phyloP scores from a whole-genome alignment of 2,113 vertebrate genomes.

The Hemibagrus wyckioides region DNA sequence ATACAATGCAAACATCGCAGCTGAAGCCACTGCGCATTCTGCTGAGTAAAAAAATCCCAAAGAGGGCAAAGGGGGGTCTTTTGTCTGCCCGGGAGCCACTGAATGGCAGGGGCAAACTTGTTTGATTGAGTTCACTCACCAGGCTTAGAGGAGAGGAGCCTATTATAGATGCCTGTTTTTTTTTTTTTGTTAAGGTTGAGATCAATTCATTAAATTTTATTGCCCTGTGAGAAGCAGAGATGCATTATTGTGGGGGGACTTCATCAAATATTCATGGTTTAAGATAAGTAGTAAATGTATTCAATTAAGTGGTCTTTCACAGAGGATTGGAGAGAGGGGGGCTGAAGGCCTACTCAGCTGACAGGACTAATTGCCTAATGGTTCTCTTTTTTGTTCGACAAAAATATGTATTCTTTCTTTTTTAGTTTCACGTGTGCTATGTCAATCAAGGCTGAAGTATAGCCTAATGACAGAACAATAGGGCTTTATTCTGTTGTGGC shows the following conservation, averaged over 20 bases:
- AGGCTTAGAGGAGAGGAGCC: conserved; percentile 92
- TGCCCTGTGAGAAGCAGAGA: conserved; percentile 98
- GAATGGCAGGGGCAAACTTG: conserved; percentile 94
- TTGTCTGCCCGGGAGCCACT: conserved; percentile 85
- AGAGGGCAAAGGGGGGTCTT: conserved; percentile 69
- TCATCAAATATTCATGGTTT: conserved; percentile 99
- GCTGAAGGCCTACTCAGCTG: conserved; percentile 86
- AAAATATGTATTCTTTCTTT: conserved; percentile 63
- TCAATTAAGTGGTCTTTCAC: conserved; percentile 97
- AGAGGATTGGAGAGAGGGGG: conserved; percentile 68
- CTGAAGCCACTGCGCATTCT: conserved; percentile 97
- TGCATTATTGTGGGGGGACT: conserved; percentile 96
- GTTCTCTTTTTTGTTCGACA: conserved; percentile 71
- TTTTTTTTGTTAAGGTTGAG: conserved; percentile 91
- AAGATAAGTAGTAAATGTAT: conserved; percentile 99
- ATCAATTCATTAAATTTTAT: conserved; percentile 99
- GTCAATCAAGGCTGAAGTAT: conserved; percentile 54
- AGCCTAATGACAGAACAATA: conserved; percentile 62
- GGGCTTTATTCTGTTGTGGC: conserved; percentile 52
- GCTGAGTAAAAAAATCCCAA: conserved; percentile 90
- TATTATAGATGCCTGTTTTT: conserved; percentile 90
- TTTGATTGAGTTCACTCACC: conserved; percentile 98
- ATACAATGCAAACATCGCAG: conserved; percentile 99
- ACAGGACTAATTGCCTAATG: conserved; percentile 93
- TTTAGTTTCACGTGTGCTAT: conserved; percentile 57